Conservation (phyloP, 2,113 vertebrate species). For the Varanus salvator region DNA sequence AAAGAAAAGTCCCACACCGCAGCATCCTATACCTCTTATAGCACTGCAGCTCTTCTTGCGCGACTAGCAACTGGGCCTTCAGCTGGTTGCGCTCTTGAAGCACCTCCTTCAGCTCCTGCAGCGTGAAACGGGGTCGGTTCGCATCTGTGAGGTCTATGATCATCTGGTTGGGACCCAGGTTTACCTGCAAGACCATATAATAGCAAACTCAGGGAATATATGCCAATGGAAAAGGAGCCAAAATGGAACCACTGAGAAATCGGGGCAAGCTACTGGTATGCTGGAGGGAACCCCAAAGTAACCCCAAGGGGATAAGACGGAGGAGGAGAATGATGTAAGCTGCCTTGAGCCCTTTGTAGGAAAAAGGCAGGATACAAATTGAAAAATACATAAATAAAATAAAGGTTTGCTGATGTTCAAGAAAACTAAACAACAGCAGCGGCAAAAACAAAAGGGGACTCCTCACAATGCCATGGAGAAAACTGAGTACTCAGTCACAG, state of each 20-base stretch:
- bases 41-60: slow-evolving; percentile 91
- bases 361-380: background rate
- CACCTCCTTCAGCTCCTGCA: slow-evolving; percentile 94
- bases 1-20: background rate
- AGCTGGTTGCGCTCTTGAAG: slow-evolving; percentile 94
- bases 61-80: slow-evolving; percentile 91
- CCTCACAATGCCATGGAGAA: too few species aligned
- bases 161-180: slow-evolving; percentile 86
- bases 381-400: background rate
- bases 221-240: background rate
- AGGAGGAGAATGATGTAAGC: too few species aligned
- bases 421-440: too few species aligned
- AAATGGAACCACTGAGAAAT: background rate
- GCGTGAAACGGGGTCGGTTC: slow-evolving; percentile 92
- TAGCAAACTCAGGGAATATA: background rate
- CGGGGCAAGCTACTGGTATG: background rate
- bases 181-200: slow-evolving; percentile 73
- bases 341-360: too few species aligned
- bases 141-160: slow-evolving; percentile 91
- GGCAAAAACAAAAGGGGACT: too few species aligned
- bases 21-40: slow-evolving; percentile 90
- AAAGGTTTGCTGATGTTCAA: too few species aligned
- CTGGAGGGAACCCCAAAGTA: too few species aligned
- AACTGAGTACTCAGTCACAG: too few species aligned
- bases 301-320: too few species aligned